A percentile compares a stretch with the other conserved stretches of the same genome.
Evolutionary conservation across 2,113 vertebrate species (phyloP).

Genomic region (Notothenia rossii): DNA sequence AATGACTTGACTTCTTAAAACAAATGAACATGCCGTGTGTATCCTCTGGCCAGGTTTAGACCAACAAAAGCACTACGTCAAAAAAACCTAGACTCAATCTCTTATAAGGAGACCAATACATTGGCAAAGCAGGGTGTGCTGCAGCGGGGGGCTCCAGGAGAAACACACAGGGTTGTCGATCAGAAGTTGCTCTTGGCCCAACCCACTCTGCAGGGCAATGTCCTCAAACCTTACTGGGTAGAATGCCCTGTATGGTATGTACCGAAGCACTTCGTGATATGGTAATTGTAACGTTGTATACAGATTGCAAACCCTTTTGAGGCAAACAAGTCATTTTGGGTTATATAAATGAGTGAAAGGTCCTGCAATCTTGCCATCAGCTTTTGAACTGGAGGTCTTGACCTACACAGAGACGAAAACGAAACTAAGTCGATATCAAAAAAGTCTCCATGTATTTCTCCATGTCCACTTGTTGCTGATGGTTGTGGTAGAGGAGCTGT

Average conservation of each 20-base stretch:
- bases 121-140: background rate
- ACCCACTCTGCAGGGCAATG: background rate
- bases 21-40: constrained; percentile 20
- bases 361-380: background rate
- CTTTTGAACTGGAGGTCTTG: background rate
- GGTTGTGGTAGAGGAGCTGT: no score
- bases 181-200: constrained; percentile 10
- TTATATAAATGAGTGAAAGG: background rate
- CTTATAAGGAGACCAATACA: background rate
- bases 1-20: constrained; percentile 38
- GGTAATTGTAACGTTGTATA: background rate
- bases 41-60: constrained; percentile 30
- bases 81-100: background rate
- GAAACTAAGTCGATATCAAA: no score
- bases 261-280: background rate
- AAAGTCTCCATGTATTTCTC: no score
- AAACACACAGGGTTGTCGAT: constrained; percentile 6
- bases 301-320: background rate
- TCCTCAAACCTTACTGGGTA: background rate
- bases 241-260: background rate
- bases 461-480: no score
- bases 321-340: background rate
- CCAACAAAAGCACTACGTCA: constrained; percentile 18
- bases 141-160: background rate
- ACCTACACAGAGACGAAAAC: no score